These are phyloP conservation scores for Elysia crispata DNA, from an alignment of 2,888 invertebrate genomes.

Conservation along the genomic window DNA sequence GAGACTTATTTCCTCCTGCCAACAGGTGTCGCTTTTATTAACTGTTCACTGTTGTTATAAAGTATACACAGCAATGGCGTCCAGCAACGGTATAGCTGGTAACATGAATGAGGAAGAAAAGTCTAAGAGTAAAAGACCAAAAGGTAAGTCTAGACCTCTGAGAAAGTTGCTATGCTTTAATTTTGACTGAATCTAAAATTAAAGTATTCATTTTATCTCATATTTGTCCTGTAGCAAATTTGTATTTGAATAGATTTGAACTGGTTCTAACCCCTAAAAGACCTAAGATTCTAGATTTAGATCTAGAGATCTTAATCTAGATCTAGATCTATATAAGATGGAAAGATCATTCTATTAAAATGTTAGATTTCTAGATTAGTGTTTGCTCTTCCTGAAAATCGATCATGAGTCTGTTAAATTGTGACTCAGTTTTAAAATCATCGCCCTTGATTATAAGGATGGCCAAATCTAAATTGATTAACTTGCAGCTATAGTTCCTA, in stretches of 20 bases:
- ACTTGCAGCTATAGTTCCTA: too few species aligned
- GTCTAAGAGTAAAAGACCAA: constrained; percentile 58
- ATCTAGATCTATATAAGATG: too few species aligned
- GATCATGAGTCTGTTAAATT: too few species aligned
- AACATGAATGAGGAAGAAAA: constrained; percentile 51
- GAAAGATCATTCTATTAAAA: too few species aligned
- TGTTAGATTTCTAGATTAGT: too few species aligned
- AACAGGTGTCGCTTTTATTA: constrained; percentile 11
- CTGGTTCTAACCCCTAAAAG: not conserved
- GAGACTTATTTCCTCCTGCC: not conserved
- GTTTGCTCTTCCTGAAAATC: too few species aligned
- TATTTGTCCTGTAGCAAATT: not conserved
- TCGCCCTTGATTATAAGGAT: too few species aligned
- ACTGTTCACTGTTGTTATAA: not conserved
- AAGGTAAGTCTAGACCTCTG: constrained; percentile 50
- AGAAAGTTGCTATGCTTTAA: not conserved
- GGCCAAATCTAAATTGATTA: too few species aligned
- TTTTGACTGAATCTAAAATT: constrained; percentile 18
- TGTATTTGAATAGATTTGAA: not conserved
- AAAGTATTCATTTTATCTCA: not conserved
- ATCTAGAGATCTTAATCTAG: too few species aligned
- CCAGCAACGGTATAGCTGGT: constrained; percentile 30
- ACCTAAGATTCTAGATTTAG: too few species aligned
- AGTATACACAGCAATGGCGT: constrained; percentile 38
- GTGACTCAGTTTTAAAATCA: too few species aligned